phyloP scores from a whole-genome alignment of 2,888 invertebrate species.

The Punctoribates punctum region DNA sequence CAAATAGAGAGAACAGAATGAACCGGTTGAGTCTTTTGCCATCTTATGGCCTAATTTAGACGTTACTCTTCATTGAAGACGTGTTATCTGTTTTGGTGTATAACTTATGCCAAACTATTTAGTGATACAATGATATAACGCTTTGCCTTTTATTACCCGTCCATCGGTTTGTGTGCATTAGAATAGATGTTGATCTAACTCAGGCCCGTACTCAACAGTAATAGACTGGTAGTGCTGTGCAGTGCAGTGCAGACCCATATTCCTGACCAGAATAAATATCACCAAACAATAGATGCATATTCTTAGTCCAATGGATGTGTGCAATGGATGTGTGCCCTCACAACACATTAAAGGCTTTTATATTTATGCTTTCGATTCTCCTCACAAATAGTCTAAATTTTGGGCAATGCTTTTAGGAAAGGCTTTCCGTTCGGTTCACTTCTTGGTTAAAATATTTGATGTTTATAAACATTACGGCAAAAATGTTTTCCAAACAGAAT shows the following conservation, averaged over 20 bases:
- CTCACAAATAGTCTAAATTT: not conserved
- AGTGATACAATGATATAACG: not conserved
- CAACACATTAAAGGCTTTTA: not conserved
- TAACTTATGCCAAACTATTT: slow-evolving; percentile 5
- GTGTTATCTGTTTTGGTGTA: not conserved
- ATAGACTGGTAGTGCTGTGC: no score
- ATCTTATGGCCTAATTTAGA: not conserved
- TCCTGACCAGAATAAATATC: not conserved
- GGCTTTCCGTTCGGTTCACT: not conserved
- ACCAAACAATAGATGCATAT: not conserved
- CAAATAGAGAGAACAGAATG: not conserved
- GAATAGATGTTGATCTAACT: not conserved
- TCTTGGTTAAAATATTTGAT: not conserved
- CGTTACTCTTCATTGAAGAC: not conserved
- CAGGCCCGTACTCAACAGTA: no score
- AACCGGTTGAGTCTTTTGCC: not conserved
- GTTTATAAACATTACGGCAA: not conserved
- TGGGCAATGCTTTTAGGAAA: not conserved
- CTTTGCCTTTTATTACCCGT: not conserved
- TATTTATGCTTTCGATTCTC: not conserved
- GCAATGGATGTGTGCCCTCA: not conserved
- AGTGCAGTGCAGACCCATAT: not conserved
- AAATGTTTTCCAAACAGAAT: not conserved
- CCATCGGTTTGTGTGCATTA: not conserved
- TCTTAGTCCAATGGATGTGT: not conserved